Percentiles rank a stretch among this genome's conserved stretches.
Conservation (phyloP, 2,888 invertebrate genomes). For the Aphelenchoides bicaudatus region DNA sequence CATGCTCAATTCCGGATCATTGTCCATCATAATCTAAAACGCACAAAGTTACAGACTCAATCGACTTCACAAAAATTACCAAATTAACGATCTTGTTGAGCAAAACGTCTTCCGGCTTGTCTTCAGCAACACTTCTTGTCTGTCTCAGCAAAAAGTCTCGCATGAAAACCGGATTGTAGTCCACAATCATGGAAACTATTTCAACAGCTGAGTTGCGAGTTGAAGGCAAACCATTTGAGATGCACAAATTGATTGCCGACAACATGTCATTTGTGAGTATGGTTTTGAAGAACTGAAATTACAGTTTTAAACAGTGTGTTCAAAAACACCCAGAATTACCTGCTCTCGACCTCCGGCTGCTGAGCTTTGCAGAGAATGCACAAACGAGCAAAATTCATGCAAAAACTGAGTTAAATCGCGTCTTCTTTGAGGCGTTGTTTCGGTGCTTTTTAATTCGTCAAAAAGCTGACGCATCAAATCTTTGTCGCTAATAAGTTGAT, state of each 20-base stretch:
- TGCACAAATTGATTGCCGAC: constrained; percentile 52
- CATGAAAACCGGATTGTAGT: constrained; percentile 93
- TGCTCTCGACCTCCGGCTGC: constrained; percentile 94
- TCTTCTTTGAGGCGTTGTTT: constrained; percentile 77
- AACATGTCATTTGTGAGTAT: constrained; percentile 54
- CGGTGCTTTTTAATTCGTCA: constrained; percentile 82
- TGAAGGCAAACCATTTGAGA: constrained; percentile 73
- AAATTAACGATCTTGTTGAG: constrained; percentile 94
- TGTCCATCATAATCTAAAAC: constrained; percentile 93
- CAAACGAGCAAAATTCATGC: constrained; percentile 98
- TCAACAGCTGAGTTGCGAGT: constrained; percentile 96
- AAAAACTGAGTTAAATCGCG: constrained; percentile 92
- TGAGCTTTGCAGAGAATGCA: constrained; percentile 93
- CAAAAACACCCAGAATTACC: constrained; percentile 65
- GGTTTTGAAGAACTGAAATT: constrained; percentile 41
- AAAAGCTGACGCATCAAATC: constrained; percentile 91
- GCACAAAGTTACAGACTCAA: no score
- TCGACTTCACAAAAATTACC: no score
- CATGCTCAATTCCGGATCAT: constrained; percentile 86
- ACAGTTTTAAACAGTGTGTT: no score
- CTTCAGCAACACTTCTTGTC: constrained; percentile 67
- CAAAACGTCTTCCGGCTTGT: constrained; percentile 71
- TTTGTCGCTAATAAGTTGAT: constrained; percentile 89
- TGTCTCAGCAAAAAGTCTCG: constrained; percentile 93
- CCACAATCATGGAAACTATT: constrained; percentile 93